Evolutionary conservation across 2,797 vertebrate genomes (phyloP).

Genomic region (Psittacula derbiana): DNA sequence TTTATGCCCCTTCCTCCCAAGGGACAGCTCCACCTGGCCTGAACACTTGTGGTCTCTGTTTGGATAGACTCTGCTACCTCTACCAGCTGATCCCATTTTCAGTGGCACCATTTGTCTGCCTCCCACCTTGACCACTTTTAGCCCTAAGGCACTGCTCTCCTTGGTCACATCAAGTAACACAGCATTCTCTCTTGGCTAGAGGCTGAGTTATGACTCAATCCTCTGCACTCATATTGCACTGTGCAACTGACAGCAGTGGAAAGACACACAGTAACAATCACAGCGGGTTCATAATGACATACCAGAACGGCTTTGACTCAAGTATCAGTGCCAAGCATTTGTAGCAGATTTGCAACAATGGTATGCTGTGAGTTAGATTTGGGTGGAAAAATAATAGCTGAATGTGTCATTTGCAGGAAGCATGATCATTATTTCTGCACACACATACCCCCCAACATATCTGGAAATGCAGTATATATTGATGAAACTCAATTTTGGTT

Average conservation of each 20-base stretch:
- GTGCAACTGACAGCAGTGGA: neutral
- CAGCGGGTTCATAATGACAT: neutral
- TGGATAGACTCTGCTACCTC: neutral
- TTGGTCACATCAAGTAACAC: neutral
- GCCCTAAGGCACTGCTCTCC: neutral
- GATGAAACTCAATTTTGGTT: neutral
- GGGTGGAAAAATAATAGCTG: neutral
- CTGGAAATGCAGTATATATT: neutral
- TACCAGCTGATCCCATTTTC: constrained; percentile 4
- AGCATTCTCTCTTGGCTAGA: constrained; percentile 34
- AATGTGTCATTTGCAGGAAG: neutral
- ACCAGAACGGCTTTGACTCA: neutral
- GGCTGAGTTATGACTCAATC: constrained; percentile 33
- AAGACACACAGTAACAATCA: constrained; percentile 29
- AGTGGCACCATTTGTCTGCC: constrained; percentile 37
- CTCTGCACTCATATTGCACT: neutral
- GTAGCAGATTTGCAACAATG: neutral
- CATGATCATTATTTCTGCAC: neutral
- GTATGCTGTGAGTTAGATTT: neutral
- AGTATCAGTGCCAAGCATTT: neutral
- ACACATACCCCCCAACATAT: neutral
- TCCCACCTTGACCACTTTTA: neutral
- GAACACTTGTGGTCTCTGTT: neutral
- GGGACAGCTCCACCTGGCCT: neutral
- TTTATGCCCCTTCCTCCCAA: neutral